Conservation (phyloP, 2,797 vertebrate species). For the Silurus lanzhouensis region DNA sequence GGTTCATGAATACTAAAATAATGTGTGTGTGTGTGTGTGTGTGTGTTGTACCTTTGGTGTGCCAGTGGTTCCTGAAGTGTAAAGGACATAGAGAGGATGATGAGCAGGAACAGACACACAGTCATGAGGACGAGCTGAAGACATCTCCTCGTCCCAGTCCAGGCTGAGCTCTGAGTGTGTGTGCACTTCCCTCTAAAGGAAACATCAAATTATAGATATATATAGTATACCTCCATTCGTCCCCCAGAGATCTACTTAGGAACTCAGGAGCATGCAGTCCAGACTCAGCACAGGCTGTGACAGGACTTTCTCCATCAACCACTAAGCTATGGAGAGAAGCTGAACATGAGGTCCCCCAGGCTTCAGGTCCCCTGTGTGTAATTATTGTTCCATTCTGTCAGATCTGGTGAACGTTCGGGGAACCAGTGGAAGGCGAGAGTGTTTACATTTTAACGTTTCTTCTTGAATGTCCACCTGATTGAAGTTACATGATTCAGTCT, state of each 20-base stretch:
- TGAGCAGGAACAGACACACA: conserved; percentile 85
- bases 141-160: conserved; percentile 93
- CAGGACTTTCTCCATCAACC: conserved; percentile 57
- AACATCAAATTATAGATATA: conserved; percentile 2
- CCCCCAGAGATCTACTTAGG: no score
- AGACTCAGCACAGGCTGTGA: conserved; percentile 74
- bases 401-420: background rate
- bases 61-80: conserved; percentile 95
- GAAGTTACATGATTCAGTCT: background rate
- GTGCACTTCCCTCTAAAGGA: conserved; percentile 76
- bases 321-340: background rate
- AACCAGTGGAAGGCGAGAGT: background rate
- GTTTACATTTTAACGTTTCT: background rate
- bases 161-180: conserved; percentile 75
- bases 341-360: background rate
- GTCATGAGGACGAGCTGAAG: conserved; percentile 76
- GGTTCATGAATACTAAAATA: no score
- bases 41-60: conserved; percentile 84
- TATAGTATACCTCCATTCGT: background rate
- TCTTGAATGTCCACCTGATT: background rate
- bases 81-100: conserved; percentile 93
- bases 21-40: background rate
- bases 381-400: background rate
- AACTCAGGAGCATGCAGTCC: conserved; percentile 71
- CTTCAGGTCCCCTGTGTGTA: background rate